A percentile compares a stretch with the other conserved stretches of the same genome.
phyloP scores from a whole-genome alignment of 2,888 invertebrate genomes.

The Ochropacha duplaris region DNA sequence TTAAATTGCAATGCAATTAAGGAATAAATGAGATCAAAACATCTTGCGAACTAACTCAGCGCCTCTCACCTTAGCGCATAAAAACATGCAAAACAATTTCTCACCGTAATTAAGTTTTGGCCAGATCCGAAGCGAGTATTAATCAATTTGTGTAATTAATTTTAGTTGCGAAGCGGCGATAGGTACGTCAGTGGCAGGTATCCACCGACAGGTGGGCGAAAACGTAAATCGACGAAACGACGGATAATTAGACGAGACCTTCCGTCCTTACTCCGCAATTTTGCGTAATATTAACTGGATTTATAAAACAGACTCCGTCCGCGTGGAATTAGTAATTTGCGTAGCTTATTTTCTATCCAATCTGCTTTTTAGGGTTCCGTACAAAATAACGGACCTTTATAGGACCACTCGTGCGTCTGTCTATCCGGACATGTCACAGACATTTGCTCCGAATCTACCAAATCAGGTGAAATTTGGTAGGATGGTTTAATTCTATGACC shows the following conservation, averaged over 20 bases:
- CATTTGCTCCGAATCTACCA: too few relatives aligned
- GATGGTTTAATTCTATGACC: too few relatives aligned
- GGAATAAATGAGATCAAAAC: slow-evolving; percentile 8
- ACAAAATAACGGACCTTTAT: too few relatives aligned
- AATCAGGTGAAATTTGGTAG: too few relatives aligned
- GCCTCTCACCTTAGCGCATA: slow-evolving; percentile 18
- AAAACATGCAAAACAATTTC: slow-evolving; percentile 61
- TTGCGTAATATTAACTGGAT: slow-evolving; percentile 41
- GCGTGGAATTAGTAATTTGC: too few relatives aligned
- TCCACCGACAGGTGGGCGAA: slow-evolving; percentile 72
- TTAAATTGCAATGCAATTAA: background rate
- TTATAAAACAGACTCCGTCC: too few relatives aligned
- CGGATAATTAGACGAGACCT: slow-evolving; percentile 59
- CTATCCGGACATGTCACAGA: too few relatives aligned
- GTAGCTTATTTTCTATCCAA: too few relatives aligned
- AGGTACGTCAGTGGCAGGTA: slow-evolving; percentile 71
- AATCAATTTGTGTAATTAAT: slow-evolving; percentile 79
- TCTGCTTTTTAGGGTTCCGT: too few relatives aligned
- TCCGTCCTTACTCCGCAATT: slow-evolving; percentile 29
- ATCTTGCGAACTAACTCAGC: slow-evolving; percentile 18
- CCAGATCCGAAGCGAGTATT: slow-evolving; percentile 55
- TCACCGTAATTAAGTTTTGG: slow-evolving; percentile 62
- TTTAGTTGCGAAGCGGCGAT: slow-evolving; percentile 62
- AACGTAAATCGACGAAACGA: slow-evolving; percentile 78
- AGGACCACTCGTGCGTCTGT: too few relatives aligned